Evolutionary conservation across 2,797 vertebrate species (phyloP).

Genomic region (Champsocephalus esox): DNA sequence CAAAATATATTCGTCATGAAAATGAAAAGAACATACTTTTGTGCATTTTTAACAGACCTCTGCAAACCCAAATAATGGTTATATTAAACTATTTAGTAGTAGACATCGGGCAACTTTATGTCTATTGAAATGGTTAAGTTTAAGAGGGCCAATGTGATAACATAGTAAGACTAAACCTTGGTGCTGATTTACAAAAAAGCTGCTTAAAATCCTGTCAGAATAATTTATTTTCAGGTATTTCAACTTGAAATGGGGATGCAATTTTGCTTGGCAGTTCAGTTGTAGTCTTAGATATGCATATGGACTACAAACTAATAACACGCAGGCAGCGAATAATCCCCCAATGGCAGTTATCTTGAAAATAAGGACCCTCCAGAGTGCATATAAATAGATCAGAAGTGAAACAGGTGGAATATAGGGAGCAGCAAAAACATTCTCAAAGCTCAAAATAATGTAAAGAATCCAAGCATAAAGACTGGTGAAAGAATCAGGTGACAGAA

Average conservation of each 20-base stretch:
- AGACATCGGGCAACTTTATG: too few relatives aligned
- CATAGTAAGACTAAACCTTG: too few relatives aligned
- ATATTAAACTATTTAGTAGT: too few relatives aligned
- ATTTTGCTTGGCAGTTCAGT: not conserved
- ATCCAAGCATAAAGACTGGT: slow-evolving; percentile 11
- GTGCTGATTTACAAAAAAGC: too few relatives aligned
- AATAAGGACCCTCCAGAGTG: not conserved
- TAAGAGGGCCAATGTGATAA: too few relatives aligned
- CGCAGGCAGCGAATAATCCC: slow-evolving; percentile 2
- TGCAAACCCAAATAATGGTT: too few relatives aligned
- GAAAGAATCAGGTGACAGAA: slow-evolving; percentile 22
- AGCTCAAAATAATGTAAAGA: not conserved
- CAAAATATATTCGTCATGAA: too few relatives aligned
- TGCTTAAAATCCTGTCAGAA: not conserved
- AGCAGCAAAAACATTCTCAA: not conserved
- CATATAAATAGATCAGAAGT: not conserved
- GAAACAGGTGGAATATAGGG: slow-evolving; percentile 11
- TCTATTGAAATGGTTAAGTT: too few relatives aligned
- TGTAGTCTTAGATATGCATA: not conserved
- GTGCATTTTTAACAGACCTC: too few relatives aligned
- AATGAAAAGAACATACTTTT: too few relatives aligned
- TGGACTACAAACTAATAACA: slow-evolving; percentile 5
- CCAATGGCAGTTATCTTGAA: slow-evolving; percentile 9
- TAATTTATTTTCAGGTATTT: not conserved
- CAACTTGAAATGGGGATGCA: not conserved